Base-by-base conservation (phyloP, 2,797 vertebrate genomes). In the Podarcis siculus region DNA sequence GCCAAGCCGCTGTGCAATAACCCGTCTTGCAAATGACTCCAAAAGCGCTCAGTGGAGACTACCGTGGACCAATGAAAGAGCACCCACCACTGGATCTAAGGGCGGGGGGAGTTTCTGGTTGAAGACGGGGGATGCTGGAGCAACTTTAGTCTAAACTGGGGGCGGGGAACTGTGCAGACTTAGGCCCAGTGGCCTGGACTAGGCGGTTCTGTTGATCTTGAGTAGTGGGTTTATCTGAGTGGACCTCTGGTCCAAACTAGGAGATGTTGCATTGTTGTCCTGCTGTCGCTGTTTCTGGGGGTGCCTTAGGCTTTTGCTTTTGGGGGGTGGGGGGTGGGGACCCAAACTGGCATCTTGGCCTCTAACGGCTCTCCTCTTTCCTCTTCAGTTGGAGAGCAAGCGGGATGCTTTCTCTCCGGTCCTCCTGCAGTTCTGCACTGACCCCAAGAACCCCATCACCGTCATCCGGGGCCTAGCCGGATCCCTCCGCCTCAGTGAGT, bases 391-490 rank as follows among this genome's bases (percentile, higher is more conserved):
- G 88, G 88, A 89, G 32, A 91, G 90, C 84, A 91, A 91, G 13
- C 83, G 90, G 2, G 90, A 91, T 0, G 90, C 90, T 1, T 91
- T 91, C 93, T 95, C 96, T 95, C 95, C 95, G 95, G 98, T 92
- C 8, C 89, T 92, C 35, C 86, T 98, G 88, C 98, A 99, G 95
- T 99, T 99, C 96, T 99, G 98, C 86, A 98, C 98, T 0, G 98
- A 99, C 91, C 94, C 98, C 69, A 98, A 98, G 86, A 99, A 99
- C 89, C 98, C 98, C 19, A 98, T 99, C 82, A 99, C 98, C 0
- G 98, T 99, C 87, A 98, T 99, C 95, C 96, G 98, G 75, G 98
- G 98, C 77, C 95, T 99, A 91, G 98, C 98, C 0, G 98, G 98
- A 61, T 99, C 98, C 9, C 96, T 98, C 21, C 96, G 98, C 61